Base-by-base conservation (phyloP, 1,140 invertebrate genomes). In the Drosophila asahinai region DNA sequence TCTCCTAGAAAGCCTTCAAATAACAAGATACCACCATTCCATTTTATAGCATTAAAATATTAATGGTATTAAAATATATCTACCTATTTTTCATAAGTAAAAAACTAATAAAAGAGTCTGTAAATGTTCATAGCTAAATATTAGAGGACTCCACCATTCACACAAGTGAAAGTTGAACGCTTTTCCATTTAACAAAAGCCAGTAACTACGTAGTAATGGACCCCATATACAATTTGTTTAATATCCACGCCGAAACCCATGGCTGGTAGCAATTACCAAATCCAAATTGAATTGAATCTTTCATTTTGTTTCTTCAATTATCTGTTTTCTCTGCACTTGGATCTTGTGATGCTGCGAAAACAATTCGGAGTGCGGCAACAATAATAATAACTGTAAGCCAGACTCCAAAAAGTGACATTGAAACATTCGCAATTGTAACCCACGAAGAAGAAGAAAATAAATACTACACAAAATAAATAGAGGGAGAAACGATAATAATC, bases 261-360 rank as follows among this genome's bases (percentile, higher is more conserved):
- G 52, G 30, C 40, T 59, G 51, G 42, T 48, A 48, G 19, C 52
- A 72, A 60, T 73, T 73, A 60, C 52, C 67, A 30, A 72, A 60
- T 19, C 36, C 52, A 30, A 72, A 71, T 49, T 60, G 36, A 68
- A 65, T 65, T 72, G 22, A 47, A 48, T 72, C 55, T 65, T 45
- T 40, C 27, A 27, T 59, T 66, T 58, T 25, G 63, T 67, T 38
- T 68, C 40, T 14, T 47, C 54, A 73, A 73, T 73, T 73, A 73
- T 73, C 70, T 73, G 70, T 73, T 73, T 73, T 73, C 70, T 73
- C 67, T 73, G 67, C 70, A 73, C 70, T 73, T 73, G 52, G 52
- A 33, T 43, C 45, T 72, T 42, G 67, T 38, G 70, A 72, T 72
- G 70, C 70, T 61, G 48, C 30, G 55, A 73, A 73, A 73, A 73